These are phyloP conservation scores for Formica exsecta DNA, from an alignment of 1,140 invertebrate species.

Conservation along the genomic window DNA sequence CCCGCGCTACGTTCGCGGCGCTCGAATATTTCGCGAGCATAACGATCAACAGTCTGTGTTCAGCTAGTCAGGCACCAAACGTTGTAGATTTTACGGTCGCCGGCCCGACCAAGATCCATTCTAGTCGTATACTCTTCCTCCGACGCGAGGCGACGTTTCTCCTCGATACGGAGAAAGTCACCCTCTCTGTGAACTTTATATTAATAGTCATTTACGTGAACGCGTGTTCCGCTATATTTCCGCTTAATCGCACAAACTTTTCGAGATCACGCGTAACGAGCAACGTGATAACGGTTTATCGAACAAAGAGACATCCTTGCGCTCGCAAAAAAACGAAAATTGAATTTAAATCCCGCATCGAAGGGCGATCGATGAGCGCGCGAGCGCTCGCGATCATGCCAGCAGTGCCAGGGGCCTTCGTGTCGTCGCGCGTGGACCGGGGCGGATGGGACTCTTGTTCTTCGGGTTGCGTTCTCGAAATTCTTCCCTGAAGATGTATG, in stretches of 20 bases:
- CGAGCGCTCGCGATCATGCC: constrained; percentile 64
- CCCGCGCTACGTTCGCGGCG: neutral
- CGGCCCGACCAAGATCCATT: constrained; percentile 44
- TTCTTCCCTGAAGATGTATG: constrained; percentile 81
- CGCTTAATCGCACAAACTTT: neutral
- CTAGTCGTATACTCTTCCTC: constrained; percentile 46
- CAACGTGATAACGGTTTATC: neutral
- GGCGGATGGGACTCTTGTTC: constrained; percentile 70
- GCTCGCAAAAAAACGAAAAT: neutral
- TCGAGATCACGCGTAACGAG: neutral
- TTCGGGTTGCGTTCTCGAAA: constrained; percentile 77
- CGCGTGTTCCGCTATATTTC: neutral
- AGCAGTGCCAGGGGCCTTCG: constrained; percentile 65
- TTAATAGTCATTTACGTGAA: constrained; percentile 5
- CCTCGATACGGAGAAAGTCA: neutral
- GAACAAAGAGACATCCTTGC: neutral
- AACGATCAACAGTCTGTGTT: constrained; percentile 48
- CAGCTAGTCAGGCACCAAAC: constrained; percentile 57
- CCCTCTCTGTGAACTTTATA: constrained; percentile 33
- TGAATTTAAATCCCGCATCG: constrained; percentile 41
- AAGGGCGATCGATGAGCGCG: constrained; percentile 20
- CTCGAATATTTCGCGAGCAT: constrained; percentile 23
- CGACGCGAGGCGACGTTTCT: neutral
- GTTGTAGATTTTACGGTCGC: constrained; percentile 34
- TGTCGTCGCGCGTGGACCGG: constrained; percentile 65